Conservation (phyloP, 2,113 vertebrate species). For the Piaya cayana region DNA sequence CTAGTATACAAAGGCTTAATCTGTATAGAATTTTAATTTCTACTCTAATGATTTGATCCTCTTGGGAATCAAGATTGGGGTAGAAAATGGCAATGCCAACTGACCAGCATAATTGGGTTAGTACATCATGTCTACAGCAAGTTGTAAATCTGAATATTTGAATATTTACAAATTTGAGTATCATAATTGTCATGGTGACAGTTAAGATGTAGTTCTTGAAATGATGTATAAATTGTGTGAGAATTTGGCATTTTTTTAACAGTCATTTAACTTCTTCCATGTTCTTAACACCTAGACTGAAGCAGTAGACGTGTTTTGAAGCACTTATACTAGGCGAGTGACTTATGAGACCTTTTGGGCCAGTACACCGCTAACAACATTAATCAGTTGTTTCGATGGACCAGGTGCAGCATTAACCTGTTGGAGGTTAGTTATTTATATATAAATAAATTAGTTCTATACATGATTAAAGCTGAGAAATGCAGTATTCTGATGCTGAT, state of each 20-base stretch:
- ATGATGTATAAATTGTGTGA: background rate
- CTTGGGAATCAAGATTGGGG: background rate
- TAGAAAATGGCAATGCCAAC: background rate
- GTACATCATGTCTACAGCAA: background rate
- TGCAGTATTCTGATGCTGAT: background rate
- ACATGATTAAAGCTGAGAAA: background rate
- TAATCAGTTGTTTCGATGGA: background rate
- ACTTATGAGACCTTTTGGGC: background rate
- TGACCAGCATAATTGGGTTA: background rate
- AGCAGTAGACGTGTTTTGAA: background rate
- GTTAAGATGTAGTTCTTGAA: background rate
- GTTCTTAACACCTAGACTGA: background rate
- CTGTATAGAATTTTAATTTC: background rate
- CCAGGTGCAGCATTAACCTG: background rate
- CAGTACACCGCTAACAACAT: background rate
- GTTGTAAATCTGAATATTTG: background rate
- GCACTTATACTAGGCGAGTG: background rate
- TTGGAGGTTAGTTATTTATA: background rate
- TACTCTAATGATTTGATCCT: background rate
- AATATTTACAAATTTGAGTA: background rate
- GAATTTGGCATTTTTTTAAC: background rate
- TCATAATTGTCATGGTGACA: background rate
- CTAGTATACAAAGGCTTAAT: background rate
- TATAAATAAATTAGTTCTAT: background rate
- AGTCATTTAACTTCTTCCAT: background rate